Conservation (phyloP, 2,113 vertebrate species). For the Eonycteris spelaea region DNA sequence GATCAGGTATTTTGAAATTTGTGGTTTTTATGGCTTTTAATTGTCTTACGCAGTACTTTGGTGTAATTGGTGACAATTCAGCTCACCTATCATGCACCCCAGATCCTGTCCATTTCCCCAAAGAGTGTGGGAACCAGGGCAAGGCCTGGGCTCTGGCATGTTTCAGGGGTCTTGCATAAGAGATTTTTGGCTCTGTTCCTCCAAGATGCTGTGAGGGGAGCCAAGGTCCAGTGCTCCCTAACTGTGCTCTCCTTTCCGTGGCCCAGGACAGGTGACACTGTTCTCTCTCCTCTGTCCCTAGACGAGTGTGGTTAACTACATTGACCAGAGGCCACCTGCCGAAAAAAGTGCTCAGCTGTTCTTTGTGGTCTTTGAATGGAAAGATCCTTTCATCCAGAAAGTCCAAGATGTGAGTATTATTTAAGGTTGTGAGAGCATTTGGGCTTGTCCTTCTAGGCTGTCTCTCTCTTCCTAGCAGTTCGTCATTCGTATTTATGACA, state of each 20-base stretch:
- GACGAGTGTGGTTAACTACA: conserved; percentile 96
- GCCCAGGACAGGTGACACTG: not conserved
- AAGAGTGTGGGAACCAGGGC: not conserved
- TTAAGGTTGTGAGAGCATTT: rapidly evolving
- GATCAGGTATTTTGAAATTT: not conserved
- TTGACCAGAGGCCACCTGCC: conserved; percentile 84
- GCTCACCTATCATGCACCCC: rapidly evolving
- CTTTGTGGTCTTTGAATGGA: conserved; percentile 97
- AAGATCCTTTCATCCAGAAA: conserved; percentile 95
- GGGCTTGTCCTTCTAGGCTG: not conserved
- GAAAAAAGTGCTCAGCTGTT: conserved; percentile 89
- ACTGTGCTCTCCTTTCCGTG: rapidly evolving
- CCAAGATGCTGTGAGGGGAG: not conserved
- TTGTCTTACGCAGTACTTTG: not conserved
- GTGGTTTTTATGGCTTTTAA: not conserved
- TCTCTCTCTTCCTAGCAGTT: not conserved
- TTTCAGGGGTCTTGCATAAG: not conserved
- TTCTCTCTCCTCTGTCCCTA: conserved; percentile 60
- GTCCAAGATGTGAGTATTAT: conserved; percentile 90
- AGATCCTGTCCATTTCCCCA: not conserved
- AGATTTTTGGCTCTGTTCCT: not conserved
- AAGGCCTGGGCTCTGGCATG: not conserved
- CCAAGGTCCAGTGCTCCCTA: rapidly evolving
- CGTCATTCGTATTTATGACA: not conserved
- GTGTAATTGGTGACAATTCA: not conserved